Evolutionary conservation across 1,140 invertebrate species (phyloP).

Genomic region (Metaphire vulgaris): DNA sequence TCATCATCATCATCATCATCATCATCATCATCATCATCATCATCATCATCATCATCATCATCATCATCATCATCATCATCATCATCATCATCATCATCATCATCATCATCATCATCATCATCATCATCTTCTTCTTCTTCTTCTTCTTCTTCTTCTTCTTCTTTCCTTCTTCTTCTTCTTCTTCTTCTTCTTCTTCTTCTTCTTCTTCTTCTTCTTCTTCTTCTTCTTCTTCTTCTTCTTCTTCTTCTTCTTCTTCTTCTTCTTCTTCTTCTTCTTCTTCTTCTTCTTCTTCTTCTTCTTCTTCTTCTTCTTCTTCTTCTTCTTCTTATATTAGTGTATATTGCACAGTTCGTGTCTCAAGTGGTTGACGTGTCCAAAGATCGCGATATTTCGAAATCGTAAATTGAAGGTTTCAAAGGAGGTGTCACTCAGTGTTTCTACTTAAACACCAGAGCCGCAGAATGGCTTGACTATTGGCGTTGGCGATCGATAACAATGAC

Average conservation of each 20-base stretch:
- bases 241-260: not conserved
- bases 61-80: not conserved
- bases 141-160: slow-evolving; percentile 2
- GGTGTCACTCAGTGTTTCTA: not conserved
- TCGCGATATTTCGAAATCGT: not conserved
- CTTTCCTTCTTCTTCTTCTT: slow-evolving; percentile 3
- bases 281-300: not conserved
- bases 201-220: not conserved
- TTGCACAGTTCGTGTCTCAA: not conserved
- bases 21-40: not conserved
- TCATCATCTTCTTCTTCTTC: not conserved
- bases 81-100: not conserved
- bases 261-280: not conserved
- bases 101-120: not conserved
- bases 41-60: not conserved
- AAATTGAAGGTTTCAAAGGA: not conserved
- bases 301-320: not conserved
- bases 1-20: slow-evolving; percentile 37
- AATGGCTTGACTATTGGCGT: no score
- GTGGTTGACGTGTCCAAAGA: not conserved
- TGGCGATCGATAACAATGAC: no score
- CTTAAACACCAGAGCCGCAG: no score
- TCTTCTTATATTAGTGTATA: no score
- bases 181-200: not conserved
- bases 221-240: not conserved